Conservation (phyloP, 37 sponge, comb jelly and placozoan species). For the Halichondria panicea region DNA sequence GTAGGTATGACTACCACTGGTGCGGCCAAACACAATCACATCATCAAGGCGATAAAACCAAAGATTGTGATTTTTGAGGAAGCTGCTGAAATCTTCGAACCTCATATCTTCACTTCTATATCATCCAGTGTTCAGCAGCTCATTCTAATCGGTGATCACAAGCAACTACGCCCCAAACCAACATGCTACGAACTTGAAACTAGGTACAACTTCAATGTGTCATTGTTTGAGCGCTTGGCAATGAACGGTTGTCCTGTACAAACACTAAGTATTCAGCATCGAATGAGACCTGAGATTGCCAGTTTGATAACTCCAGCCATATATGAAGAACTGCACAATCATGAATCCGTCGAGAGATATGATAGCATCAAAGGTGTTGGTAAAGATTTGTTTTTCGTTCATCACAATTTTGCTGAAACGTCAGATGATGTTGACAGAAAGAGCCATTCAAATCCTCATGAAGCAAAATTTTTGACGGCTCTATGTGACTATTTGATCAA, state of each 20-base stretch:
- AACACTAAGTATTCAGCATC: conserved; percentile 72
- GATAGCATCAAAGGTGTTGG: conserved; percentile 58
- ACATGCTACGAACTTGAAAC: conserved; percentile 68
- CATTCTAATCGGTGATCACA: conserved; percentile 94
- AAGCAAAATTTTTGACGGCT: conserved; percentile 71
- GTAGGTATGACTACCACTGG: conserved; percentile 97
- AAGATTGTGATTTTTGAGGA: conserved; percentile 95
- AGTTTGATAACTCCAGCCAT: conserved; percentile 70
- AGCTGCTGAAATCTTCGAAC: conserved; percentile 93
- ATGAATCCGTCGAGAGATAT: conserved; percentile 41
- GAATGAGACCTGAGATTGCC: conserved; percentile 93
- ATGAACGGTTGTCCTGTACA: conserved; percentile 32
- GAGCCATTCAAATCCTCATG: conserved; percentile 69
- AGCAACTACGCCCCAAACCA: conserved; percentile 89
- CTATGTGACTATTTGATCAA: conserved; percentile 73
- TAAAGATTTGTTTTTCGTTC: conserved; percentile 72
- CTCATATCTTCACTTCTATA: conserved; percentile 84
- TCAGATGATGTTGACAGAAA: conserved; percentile 30
- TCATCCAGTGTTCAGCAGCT: conserved; percentile 86
- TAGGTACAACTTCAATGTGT: conserved; percentile 70
- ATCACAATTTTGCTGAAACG: conserved; percentile 44
- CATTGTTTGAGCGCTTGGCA: conserved; percentile 89
- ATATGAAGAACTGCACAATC: conserved; percentile 53
- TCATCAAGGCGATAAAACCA: conserved; percentile 63
- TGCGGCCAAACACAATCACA: conserved; percentile 77